These are phyloP conservation scores for Phalanger gymnotis DNA, from an alignment of 2,797 vertebrate species.

Conservation along the genomic window DNA sequence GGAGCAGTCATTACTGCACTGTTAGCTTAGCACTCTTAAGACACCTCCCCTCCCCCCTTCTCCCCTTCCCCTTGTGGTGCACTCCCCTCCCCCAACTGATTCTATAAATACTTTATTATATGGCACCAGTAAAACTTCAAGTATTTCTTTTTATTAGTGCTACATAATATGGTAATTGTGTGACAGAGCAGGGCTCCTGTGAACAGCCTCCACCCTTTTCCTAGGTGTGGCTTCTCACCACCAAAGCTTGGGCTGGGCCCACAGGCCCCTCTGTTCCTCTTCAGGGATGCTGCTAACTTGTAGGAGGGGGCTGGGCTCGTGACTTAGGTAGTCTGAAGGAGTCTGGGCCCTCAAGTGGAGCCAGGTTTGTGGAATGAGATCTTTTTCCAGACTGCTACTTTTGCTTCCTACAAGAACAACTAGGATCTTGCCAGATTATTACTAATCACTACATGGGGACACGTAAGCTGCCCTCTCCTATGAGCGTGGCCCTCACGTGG, in stretches of 20 bases:
- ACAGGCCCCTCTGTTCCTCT: slow-evolving; percentile 59
- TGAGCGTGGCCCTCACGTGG: background rate
- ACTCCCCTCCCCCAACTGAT: slow-evolving; percentile 43
- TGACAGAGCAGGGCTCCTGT: slow-evolving; percentile 81
- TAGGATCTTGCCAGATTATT: slow-evolving; percentile 21
- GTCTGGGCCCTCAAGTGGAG: slow-evolving; percentile 62
- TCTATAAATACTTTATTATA: slow-evolving; percentile 91
- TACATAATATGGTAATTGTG: slow-evolving; percentile 88
- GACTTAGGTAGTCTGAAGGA: slow-evolving; percentile 53
- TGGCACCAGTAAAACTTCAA: slow-evolving; percentile 88
- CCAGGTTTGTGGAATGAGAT: slow-evolving; percentile 6
- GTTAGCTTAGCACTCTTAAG: slow-evolving; percentile 47
- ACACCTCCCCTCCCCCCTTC: background rate
- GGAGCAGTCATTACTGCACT: slow-evolving; percentile 30
- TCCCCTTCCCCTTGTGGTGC: slow-evolving; percentile 6
- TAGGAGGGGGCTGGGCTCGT: slow-evolving; percentile 57
- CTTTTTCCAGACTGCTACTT: slow-evolving; percentile 10
- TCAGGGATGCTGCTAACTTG: slow-evolving; percentile 8
- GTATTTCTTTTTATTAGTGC: slow-evolving; percentile 85
- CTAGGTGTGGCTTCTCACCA: slow-evolving; percentile 83
- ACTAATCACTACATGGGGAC: background rate
- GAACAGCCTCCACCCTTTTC: slow-evolving; percentile 74
- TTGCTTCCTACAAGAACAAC: background rate
- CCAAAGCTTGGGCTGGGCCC: slow-evolving; percentile 58
- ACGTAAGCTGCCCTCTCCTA: slow-evolving; percentile 29